phyloP scores from a whole-genome alignment of 2,113 vertebrate species.

The Oryzias celebensis region DNA sequence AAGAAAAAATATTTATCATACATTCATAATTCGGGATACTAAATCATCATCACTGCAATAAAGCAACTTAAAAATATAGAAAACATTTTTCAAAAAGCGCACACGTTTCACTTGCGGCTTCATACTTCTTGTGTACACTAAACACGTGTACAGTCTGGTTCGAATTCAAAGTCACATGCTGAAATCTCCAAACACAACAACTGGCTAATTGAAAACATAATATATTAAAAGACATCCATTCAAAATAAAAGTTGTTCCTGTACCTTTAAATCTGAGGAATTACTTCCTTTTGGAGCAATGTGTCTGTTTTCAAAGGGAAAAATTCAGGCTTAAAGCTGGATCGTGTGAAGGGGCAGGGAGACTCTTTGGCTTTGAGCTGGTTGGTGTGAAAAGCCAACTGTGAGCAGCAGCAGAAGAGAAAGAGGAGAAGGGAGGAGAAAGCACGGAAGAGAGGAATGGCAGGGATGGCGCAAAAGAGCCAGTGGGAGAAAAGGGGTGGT shows the following conservation, averaged over 20 bases:
- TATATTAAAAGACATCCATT: slow-evolving; percentile 3
- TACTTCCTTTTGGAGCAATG: slow-evolving; percentile 37
- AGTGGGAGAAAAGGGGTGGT: slow-evolving; percentile 64
- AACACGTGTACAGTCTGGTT: slow-evolving; percentile 43
- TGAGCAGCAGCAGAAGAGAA: slow-evolving; percentile 33
- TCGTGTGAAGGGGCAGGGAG: slow-evolving; percentile 22
- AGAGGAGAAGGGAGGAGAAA: slow-evolving; percentile 42
- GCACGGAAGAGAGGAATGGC: slow-evolving; percentile 26
- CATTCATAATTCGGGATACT: too few relatives aligned
- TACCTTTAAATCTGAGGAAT: slow-evolving; percentile 57
- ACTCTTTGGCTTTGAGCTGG: slow-evolving; percentile 58
- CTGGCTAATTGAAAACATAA: slow-evolving; percentile 17
- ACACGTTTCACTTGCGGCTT: not conserved
- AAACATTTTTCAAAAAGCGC: not conserved
- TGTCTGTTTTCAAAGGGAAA: slow-evolving; percentile 16
- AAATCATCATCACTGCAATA: too few relatives aligned
- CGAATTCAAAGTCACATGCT: not conserved
- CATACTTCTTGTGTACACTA: slow-evolving; percentile 20
- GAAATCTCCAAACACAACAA: slow-evolving; percentile 22
- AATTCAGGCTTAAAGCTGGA: slow-evolving; percentile 34
- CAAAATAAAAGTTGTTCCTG: slow-evolving; percentile 23
- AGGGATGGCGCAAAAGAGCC: slow-evolving; percentile 45
- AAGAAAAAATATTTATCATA: too few relatives aligned
- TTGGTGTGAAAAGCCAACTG: slow-evolving; percentile 37
- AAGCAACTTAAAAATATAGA: too few relatives aligned